Base-by-base conservation (phyloP, 2,888 invertebrate genomes). In the Syrphus vitripennis region DNA sequence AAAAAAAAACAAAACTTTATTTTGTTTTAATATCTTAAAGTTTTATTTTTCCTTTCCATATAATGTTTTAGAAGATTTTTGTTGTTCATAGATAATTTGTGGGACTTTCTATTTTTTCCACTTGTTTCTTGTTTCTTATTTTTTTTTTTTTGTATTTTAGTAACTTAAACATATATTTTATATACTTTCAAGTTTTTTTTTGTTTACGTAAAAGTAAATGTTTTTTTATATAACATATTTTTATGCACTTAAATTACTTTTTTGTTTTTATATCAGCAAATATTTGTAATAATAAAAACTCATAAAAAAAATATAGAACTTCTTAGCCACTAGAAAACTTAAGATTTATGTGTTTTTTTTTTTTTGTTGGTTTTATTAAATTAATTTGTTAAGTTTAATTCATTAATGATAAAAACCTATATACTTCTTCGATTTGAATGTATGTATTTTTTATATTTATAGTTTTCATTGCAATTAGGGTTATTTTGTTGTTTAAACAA, bases 301-400 rank as follows among this genome's bases (percentile, higher is more conserved):
- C 74, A 74, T 76, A 72, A 67, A 82, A 63, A 77, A 77, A 72
- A 61, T 55, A 67, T 63, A 87, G 86, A 88, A 87, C 86, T 87
- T 83, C 88, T 88, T 88, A 88, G 88, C 87, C 87, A 79, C 88
- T 88, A 87, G 69, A 76, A 67, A 83, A 87, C 67, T 75, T 74
- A 87, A 72, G 53, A 81, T 55, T 65, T 63, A 45, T 61, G 24
- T 77, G 29, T 55, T n/a, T 59, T 34, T 59, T 53, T 21, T 75
- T 57, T 37, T 5, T 59, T 72, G 70, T 59, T 72, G 70, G 14
- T 31, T 70, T 59, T 71, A 71, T 76, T 76, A 67, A 42, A 69
- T 67, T 65, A 70, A 55, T 19, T 70, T 48, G 45, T 65, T 63
- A 78, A 57, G 57, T 50, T 24, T 24, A 55, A 79, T 59, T 69